phyloP scores from a whole-genome alignment of 2,113 vertebrate genomes.

The Gallinago media region DNA sequence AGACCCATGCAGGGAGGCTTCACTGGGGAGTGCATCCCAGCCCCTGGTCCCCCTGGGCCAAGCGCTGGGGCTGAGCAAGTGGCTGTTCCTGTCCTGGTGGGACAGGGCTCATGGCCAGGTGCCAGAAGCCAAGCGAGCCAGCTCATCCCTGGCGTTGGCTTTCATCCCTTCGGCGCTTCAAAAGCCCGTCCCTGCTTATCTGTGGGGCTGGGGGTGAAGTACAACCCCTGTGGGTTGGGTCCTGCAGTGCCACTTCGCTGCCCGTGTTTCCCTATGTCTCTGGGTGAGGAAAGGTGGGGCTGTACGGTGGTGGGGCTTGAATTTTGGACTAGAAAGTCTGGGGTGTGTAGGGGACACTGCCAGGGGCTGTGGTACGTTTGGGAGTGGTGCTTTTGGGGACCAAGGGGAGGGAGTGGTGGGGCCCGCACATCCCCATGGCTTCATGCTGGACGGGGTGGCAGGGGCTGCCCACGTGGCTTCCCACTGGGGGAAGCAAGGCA shows the following conservation, averaged over 20 bases:
- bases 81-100: background rate
- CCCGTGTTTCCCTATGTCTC: background rate
- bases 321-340: background rate
- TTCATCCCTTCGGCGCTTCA: background rate
- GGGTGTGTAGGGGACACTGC: background rate
- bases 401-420: background rate
- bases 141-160: rapidly evolving
- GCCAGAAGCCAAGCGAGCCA: background rate
- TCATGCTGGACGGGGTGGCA: background rate
- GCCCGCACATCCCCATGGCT: rapidly evolving
- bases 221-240: rapidly evolving
- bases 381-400: background rate
- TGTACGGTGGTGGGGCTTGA: background rate
- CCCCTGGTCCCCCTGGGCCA: background rate
- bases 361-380: background rate
- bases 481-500: background rate
- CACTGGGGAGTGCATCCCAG: background rate
- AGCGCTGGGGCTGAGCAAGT: background rate
- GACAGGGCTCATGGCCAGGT: rapidly evolving
- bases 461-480: background rate
- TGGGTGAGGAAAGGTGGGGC: background rate
- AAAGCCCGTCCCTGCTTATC: background rate
- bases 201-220: background rate
- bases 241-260: background rate
- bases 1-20: rapidly evolving